A percentile compares a stretch with the other conserved stretches of the same genome.
phyloP scores from a whole-genome alignment of 2,888 invertebrate species.

The Coelopa pilipes region DNA sequence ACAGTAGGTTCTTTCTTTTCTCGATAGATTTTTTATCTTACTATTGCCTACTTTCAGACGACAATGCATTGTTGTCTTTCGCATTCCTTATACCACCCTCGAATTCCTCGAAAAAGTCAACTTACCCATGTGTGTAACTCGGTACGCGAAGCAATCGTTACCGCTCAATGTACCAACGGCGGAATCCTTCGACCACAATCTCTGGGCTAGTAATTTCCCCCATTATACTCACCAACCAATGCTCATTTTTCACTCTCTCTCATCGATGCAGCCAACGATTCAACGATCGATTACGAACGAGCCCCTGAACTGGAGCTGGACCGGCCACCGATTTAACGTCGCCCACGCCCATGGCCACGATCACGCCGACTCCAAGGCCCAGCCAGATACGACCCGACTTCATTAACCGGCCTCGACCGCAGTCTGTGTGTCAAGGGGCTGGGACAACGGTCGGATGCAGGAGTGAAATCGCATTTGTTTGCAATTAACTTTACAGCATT shows the following conservation, averaged over 20 bases:
- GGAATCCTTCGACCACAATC: background rate
- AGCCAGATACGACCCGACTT: background rate
- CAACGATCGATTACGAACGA: too few relatives aligned
- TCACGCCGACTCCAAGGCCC: background rate
- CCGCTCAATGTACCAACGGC: too few relatives aligned
- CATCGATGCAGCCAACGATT: slow-evolving; percentile 1
- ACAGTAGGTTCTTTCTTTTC: background rate
- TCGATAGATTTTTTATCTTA: too few relatives aligned
- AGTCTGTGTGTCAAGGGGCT: background rate
- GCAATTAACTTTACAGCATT: slow-evolving; percentile 28
- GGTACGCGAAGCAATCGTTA: too few relatives aligned
- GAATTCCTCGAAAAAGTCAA: too few relatives aligned
- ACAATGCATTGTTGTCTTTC: too few relatives aligned
- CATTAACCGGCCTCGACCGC: background rate
- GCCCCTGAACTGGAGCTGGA: too few relatives aligned
- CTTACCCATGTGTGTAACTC: too few relatives aligned
- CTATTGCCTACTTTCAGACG: too few relatives aligned
- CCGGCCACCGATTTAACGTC: too few relatives aligned
- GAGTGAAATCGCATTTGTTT: slow-evolving; percentile 31
- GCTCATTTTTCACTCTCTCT: slow-evolving; percentile 4
- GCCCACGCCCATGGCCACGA: too few relatives aligned
- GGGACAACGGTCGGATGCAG: background rate
- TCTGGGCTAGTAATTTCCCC: background rate
- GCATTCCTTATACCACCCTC: too few relatives aligned
- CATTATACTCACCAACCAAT: slow-evolving; percentile 13